Base-by-base conservation (phyloP, 2,113 vertebrate species). In the Thalassoma bifasciatum region DNA sequence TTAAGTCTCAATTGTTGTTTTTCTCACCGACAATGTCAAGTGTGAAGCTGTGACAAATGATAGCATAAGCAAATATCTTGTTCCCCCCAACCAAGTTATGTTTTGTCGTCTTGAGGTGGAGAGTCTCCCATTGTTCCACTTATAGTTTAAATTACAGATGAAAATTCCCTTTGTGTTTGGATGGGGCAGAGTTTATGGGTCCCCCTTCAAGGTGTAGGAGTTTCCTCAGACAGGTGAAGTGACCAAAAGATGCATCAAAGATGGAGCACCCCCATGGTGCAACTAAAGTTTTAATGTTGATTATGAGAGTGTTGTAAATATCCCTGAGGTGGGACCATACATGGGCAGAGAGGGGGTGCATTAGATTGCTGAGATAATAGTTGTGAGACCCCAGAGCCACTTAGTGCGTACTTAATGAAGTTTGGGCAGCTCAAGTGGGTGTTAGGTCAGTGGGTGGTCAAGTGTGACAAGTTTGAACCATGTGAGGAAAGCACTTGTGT, bases 401-500 rank as follows among this genome's bases (percentile, higher is more conserved):
- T 90, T 77, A 72, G 65, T 66, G 52, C 67, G 73, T 19, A 66
- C 75, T 84, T 83, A 42, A 79, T 73, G 71, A 85, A 87, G 81
- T 75, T 66, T 14, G 8, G 57, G 69, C 79, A 51, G 10, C 67
- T 75, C 64, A 36, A 61, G 66, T 52, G 81, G 76, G 60, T 38
- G 64, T 56, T 38, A 62, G 89, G 89, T 91, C 89, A 87, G 42
- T n/a, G 66, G 56, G 66, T 68, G 84, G 86, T 86, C 87, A 71
- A 80, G 86, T 89, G 88, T 91, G 88, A 91, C 89, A 77, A 51
- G 71, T 42, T 53, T 42, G 54, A 81, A 82, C 85, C 87, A 86
- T 72, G 77, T 84, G 89, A 86, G 84, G 73, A 53, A n/a, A 67
- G 79, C 79, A 82, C 88, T 83, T 79, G 82, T 75, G 68, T 65